Percentiles rank a stretch among this genome's conserved stretches.
Evolutionary conservation across 1,140 invertebrate genomes (phyloP).

Genomic region (Meloidogyne chitwoodi): DNA sequence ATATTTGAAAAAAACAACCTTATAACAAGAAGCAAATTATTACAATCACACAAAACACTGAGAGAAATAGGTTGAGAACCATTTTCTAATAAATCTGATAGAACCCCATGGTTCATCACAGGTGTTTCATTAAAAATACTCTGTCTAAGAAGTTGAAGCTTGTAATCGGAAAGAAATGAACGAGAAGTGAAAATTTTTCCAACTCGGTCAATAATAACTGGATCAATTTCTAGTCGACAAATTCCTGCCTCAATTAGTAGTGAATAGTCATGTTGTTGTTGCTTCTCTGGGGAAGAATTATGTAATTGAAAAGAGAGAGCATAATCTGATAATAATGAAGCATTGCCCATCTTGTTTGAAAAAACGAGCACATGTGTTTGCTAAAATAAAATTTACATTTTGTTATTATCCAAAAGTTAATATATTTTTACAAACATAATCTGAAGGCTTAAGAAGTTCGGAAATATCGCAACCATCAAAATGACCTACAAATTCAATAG

Average conservation of each 20-base stretch:
- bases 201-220: conserved; percentile 39
- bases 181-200: conserved; percentile 14
- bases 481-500: conserved; percentile 13
- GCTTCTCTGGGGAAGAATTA: neutral
- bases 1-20: neutral
- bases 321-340: neutral
- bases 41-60: neutral
- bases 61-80: neutral
- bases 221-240: conserved; percentile 39
- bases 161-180: conserved; percentile 25
- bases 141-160: neutral
- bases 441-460: conserved; percentile 18
- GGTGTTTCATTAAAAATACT: neutral
- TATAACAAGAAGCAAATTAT: neutral
- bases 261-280: neutral
- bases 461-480: conserved; percentile 29
- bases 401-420: neutral
- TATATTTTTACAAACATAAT: neutral
- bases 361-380: neutral
- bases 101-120: conserved; percentile 10
- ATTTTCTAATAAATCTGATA: neutral
- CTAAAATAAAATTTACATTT: neutral
- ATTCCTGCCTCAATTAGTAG: conserved; percentile 20
- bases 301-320: neutral
- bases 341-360: neutral